phyloP scores from a whole-genome alignment of 2,888 invertebrate genomes.

The Tiphia femorata region DNA sequence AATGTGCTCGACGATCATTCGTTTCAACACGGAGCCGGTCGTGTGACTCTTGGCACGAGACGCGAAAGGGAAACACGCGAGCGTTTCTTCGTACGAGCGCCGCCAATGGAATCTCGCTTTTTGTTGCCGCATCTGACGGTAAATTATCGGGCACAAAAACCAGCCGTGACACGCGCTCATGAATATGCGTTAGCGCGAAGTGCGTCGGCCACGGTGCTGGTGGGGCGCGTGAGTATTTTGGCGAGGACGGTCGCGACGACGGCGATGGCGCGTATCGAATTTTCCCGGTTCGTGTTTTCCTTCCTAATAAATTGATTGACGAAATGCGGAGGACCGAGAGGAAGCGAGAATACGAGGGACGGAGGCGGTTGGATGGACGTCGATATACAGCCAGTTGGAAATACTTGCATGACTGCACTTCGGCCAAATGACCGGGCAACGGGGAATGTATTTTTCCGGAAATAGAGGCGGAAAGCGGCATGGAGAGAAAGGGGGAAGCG shows the following conservation, averaged over 20 bases:
- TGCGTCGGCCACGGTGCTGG: slow-evolving; percentile 4
- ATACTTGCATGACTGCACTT: too few species aligned
- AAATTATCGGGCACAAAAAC: background rate
- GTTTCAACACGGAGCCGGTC: background rate
- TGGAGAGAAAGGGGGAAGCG: too few species aligned
- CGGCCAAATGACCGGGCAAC: too few species aligned
- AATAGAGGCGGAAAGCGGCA: too few species aligned
- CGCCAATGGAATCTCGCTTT: background rate
- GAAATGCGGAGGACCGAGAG: slow-evolving; percentile 11
- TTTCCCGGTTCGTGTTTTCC: slow-evolving; percentile 9
- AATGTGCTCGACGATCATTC: background rate
- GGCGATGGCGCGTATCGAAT: slow-evolving; percentile 18
- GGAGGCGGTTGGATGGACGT: too few species aligned
- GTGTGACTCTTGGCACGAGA: background rate
- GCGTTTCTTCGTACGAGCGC: background rate
- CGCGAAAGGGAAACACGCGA: slow-evolving; percentile 1
- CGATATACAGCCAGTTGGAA: too few species aligned
- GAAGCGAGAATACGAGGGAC: too few species aligned
- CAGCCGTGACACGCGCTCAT: background rate
- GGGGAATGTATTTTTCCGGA: too few species aligned
- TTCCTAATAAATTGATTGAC: slow-evolving; percentile 25
- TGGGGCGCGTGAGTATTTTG: slow-evolving; percentile 1
- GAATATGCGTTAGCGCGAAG: background rate
- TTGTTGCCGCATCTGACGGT: background rate
- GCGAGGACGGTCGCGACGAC: too few species aligned